phyloP scores from a whole-genome alignment of 2,888 invertebrate genomes.

The Allacma fusca region DNA sequence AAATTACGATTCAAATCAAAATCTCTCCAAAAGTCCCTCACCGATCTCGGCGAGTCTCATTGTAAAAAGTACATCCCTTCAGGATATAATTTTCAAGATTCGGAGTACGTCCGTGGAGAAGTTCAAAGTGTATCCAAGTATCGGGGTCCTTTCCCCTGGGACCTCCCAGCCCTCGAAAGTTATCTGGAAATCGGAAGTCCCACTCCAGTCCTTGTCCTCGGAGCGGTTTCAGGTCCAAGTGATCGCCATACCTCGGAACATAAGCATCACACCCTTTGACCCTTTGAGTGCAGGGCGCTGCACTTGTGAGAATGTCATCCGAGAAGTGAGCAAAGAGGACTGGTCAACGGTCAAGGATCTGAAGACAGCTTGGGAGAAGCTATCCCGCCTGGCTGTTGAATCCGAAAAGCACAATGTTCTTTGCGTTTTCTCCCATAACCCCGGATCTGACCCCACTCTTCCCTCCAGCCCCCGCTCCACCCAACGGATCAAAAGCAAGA shows the following conservation, averaged over 20 bases:
- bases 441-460: neutral
- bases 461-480: too few species aligned
- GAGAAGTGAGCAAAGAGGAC: neutral
- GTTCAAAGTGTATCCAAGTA: conserved; percentile 9
- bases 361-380: conserved; percentile 20
- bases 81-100: conserved; percentile 18
- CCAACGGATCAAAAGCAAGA: too few species aligned
- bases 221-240: conserved; percentile 19
- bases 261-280: neutral
- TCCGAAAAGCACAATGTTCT: conserved; percentile 14
- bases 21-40: too few species aligned
- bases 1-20: too few species aligned
- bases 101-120: neutral
- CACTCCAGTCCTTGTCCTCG: neutral
- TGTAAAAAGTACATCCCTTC: neutral
- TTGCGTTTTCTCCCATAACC: neutral
- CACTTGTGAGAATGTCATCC: neutral
- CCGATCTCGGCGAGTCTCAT: neutral
- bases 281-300: neutral
- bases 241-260: neutral
- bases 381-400: neutral
- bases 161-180: neutral
- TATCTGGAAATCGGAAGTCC: neutral
- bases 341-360: neutral
- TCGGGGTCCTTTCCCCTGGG: neutral